These are phyloP conservation scores for Cyclina sinensis DNA, from an alignment of 1,140 invertebrate species.

Conservation along the genomic window DNA sequence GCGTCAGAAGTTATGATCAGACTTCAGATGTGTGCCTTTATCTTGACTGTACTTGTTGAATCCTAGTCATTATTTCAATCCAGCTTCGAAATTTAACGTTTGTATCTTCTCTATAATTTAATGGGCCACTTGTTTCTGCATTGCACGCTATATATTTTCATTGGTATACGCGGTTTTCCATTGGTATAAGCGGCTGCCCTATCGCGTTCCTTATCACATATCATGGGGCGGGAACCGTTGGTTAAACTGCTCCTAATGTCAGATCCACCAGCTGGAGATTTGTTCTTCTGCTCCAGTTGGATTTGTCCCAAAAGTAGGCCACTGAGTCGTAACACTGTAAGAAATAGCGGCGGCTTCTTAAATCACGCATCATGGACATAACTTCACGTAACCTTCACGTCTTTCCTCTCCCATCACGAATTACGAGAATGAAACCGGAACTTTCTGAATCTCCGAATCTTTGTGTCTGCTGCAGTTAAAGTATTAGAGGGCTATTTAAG, in stretches of 20 bases:
- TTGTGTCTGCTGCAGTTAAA: too few species aligned
- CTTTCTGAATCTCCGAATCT: too few species aligned
- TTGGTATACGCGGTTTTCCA: background rate
- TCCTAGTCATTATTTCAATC: background rate
- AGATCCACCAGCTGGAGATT: background rate
- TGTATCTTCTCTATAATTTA: slow-evolving; percentile 18
- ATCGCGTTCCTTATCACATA: slow-evolving; percentile 16
- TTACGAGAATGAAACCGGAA: too few species aligned
- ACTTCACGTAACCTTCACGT: too few species aligned
- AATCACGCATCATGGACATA: too few species aligned
- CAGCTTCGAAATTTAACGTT: slow-evolving; percentile 1
- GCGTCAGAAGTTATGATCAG: slow-evolving; percentile 6
- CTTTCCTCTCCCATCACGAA: too few species aligned
- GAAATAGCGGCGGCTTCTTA: too few species aligned
- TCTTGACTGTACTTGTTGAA: slow-evolving; percentile 15
- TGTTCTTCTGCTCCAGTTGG: background rate
- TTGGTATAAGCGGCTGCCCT: background rate
- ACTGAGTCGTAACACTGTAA: background rate
- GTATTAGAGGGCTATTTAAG: too few species aligned
- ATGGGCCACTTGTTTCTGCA: slow-evolving; percentile 24
- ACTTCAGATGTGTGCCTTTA: background rate
- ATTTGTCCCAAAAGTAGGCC: background rate
- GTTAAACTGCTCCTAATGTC: background rate
- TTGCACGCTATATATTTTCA: background rate
- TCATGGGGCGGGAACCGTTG: background rate